Evolutionary conservation across 2,113 vertebrate genomes (phyloP), one percentile per base, ranked within the genome.

Genomic region (Oncorhynchus keta): DNA sequence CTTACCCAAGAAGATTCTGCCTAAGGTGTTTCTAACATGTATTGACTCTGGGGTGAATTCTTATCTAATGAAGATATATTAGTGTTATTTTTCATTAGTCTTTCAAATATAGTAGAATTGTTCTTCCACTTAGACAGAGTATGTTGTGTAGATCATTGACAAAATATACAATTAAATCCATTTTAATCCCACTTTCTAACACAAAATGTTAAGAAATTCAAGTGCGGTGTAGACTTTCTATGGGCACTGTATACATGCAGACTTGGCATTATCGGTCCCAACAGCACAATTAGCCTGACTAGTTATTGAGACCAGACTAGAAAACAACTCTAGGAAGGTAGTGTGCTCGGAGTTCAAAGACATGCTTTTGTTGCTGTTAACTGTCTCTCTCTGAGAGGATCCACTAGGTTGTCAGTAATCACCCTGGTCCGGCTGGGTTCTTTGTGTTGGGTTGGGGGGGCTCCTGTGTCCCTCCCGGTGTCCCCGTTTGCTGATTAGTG

Each of bases 351-450:
- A 81, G 79, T 49, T 76, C 76, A 62, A 70, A 72, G 69, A 11
- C 76, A 64, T 18, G 76, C 86, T 76, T 86, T 89, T 89, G 86
- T 89, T 55, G 68, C 85, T 48, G 73, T 51, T 49, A 61, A 71
- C 83, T 39, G 81, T 81, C 82, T 26, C 22, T 85, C 84, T 85
- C 82, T 79, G 78, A 73, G 49, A 72, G 85, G 78, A 24, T 79
- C 72, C 76, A 82, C 79, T 61, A 68, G 76, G 82, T 72, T 1
- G 65, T 72, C 79, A 59, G 62, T 86, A 86, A 86, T 85, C 82
- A 85, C 74, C 81, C 86, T 80, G 82, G 80, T 77, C 69, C 35
- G 61, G 7, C 55, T 24, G 48, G 67, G 20, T 79, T 77, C 68
- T 86, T 86, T 88, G 84, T 87, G 81, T 64, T 16, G 51, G 9